Evolutionary conservation across 1,140 invertebrate species (phyloP).

Genomic region (Phymastichus coffea): DNA sequence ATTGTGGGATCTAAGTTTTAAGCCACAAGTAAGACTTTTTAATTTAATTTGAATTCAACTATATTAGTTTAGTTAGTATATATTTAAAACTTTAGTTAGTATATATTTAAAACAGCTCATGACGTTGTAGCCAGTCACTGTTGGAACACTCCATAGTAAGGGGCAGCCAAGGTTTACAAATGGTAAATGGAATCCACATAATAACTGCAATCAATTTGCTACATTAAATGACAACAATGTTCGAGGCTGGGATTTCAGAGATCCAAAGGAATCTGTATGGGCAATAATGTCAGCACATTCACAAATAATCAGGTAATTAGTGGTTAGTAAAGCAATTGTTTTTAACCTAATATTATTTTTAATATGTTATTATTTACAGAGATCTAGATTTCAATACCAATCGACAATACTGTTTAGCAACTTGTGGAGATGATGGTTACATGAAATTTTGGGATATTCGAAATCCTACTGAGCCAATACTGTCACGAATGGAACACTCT

Average conservation of each 20-base stretch:
- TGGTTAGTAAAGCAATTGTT: neutral
- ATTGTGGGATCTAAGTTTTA: conserved; percentile 55
- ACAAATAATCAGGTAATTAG: conserved; percentile 69
- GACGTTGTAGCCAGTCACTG: conserved; percentile 53
- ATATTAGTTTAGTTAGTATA: neutral
- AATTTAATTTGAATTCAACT: neutral
- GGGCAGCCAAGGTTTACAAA: conserved; percentile 74
- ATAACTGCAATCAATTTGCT: conserved; percentile 81
- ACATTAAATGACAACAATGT: conserved; percentile 82
- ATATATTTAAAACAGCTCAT: conserved; percentile 19
- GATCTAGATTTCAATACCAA: conserved; percentile 97
- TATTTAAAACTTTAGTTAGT: conserved; percentile 14
- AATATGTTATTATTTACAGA: conserved; percentile 52
- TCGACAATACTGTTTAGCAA: conserved; percentile 90
- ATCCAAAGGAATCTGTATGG: conserved; percentile 73
- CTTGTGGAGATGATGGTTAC: conserved; percentile 92
- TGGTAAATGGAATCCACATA: conserved; percentile 93
- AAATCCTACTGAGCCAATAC: conserved; percentile 74
- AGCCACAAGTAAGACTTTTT: conserved; percentile 53
- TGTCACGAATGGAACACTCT: conserved; percentile 85
- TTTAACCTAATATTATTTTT: neutral
- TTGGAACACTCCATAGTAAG: conserved; percentile 63
- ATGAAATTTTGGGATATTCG: conserved; percentile 96
- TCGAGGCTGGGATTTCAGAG: conserved; percentile 83
- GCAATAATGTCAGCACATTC: conserved; percentile 83